Evolutionary conservation across 1,140 invertebrate genomes (phyloP).

Genomic region (Calycopis cecrops): DNA sequence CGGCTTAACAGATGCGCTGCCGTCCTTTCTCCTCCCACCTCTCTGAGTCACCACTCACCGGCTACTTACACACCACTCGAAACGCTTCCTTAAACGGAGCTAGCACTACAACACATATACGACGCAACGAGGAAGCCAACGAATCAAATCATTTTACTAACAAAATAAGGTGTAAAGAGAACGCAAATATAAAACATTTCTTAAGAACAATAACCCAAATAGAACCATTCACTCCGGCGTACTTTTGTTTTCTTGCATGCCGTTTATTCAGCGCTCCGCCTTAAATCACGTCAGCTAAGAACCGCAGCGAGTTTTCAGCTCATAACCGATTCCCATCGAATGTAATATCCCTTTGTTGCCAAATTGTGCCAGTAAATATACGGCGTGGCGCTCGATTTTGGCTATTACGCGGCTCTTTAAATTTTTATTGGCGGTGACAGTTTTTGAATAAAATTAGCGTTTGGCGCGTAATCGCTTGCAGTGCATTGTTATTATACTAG

Average conservation of each 20-base stretch:
- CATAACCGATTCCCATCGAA: slow-evolving; percentile 29
- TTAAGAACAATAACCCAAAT: slow-evolving; percentile 5
- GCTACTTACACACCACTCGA: too few relatives aligned
- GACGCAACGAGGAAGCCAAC: too few relatives aligned
- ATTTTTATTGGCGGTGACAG: slow-evolving; percentile 34
- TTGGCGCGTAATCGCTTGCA: not conserved
- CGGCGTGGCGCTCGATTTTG: slow-evolving; percentile 27
- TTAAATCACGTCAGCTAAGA: slow-evolving; percentile 20
- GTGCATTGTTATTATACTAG: too few relatives aligned
- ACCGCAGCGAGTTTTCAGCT: slow-evolving; percentile 24
- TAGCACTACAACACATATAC: too few relatives aligned
- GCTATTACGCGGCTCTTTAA: slow-evolving; percentile 39
- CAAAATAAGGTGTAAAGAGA: not conserved
- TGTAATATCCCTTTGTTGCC: slow-evolving; percentile 38
- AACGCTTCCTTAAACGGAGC: too few relatives aligned
- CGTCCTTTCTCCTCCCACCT: too few relatives aligned
- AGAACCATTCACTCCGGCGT: slow-evolving; percentile 4
- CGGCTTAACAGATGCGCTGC: too few relatives aligned
- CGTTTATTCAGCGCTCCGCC: slow-evolving; percentile 16
- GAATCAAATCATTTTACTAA: slow-evolving; percentile 9
- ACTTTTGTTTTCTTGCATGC: slow-evolving; percentile 10
- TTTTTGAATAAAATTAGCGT: slow-evolving; percentile 25
- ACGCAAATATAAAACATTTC: not conserved
- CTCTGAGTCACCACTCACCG: too few relatives aligned
- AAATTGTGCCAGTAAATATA: slow-evolving; percentile 38